A percentile compares a stretch with the other conserved stretches of the same genome.
Conservation (phyloP, 1,140 invertebrate genomes). For the Meloidogyne hapla region DNA sequence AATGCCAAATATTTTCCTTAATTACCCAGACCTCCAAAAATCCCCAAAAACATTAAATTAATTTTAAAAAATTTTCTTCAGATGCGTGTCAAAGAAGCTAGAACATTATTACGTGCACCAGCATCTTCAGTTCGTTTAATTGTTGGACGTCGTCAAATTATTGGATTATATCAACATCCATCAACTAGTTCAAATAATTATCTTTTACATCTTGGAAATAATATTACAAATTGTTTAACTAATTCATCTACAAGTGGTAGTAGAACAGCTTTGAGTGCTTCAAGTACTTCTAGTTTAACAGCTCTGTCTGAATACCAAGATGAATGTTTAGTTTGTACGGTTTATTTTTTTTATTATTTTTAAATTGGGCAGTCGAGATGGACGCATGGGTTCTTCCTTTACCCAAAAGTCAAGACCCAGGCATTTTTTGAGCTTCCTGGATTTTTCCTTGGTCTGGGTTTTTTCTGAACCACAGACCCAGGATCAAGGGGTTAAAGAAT, state of each 20-base stretch:
- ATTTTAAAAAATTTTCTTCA: neutral
- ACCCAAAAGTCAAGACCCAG: no score
- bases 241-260: neutral
- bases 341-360: no score
- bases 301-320: neutral
- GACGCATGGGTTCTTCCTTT: no score
- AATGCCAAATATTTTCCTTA: neutral
- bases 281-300: neutral
- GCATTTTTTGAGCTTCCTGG: no score
- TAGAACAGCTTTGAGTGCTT: constrained; percentile 14
- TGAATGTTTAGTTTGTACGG: neutral
- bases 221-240: neutral
- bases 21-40: no score
- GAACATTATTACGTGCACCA: neutral
- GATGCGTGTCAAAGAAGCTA: constrained; percentile 9
- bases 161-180: neutral
- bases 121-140: constrained; percentile 11
- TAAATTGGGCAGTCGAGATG: no score
- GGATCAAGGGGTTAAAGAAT: no score
- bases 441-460: no score
- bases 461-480: no score
- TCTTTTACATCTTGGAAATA: neutral
- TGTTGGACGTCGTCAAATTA: constrained; percentile 5
- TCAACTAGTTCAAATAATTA: no score
- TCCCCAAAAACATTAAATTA: no score